Conservation (phyloP, 2,113 vertebrate species). For the Elephas maximus region DNA sequence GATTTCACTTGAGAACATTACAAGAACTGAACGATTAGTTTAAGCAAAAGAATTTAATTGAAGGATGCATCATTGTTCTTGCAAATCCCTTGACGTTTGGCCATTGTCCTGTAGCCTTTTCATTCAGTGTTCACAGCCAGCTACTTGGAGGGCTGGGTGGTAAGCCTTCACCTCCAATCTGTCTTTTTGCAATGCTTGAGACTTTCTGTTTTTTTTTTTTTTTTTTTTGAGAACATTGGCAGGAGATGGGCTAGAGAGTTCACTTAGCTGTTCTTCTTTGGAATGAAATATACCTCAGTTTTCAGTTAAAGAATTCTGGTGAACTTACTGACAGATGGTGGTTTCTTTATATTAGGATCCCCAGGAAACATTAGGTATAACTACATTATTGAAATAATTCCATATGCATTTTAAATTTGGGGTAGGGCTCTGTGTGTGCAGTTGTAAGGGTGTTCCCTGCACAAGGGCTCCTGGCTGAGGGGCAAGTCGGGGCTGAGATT, state of each 20-base stretch:
- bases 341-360: neutral
- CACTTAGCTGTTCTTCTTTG: slow-evolving; percentile 3
- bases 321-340: neutral
- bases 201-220: neutral
- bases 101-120: slow-evolving; percentile 40
- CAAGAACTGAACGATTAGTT: slow-evolving; percentile 56
- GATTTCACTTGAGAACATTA: slow-evolving; percentile 67
- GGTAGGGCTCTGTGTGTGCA: neutral
- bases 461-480: neutral
- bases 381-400: neutral
- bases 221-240: neutral
- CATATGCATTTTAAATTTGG: neutral
- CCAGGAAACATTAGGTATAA: neutral
- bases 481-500: neutral
- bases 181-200: neutral
- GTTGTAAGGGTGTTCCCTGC: neutral
- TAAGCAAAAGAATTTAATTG: slow-evolving; percentile 69
- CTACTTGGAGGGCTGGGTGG: neutral
- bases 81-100: slow-evolving; percentile 57
- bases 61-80: slow-evolving; percentile 45
- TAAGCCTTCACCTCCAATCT: neutral
- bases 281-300: neutral
- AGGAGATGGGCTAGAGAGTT: neutral
- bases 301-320: neutral
- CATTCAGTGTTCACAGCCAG: neutral